Percentiles rank a stretch among this genome's conserved stretches.
Conservation (phyloP, 35 echinoderm and acorn worm species). For the Chiridota heheva region DNA sequence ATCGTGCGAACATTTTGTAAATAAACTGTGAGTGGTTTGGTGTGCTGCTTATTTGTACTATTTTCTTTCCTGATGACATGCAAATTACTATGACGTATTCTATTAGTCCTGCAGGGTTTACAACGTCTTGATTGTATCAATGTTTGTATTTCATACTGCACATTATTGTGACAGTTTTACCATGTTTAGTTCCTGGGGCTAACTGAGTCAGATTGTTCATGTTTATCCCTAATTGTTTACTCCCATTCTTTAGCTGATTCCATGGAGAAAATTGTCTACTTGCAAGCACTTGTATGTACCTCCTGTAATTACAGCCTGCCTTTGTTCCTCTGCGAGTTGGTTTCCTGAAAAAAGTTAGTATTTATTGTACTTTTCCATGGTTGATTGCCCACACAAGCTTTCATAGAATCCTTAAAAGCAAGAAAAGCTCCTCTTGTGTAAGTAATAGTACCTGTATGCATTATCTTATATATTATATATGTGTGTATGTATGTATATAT, state of each 20-base stretch:
- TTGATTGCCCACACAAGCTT: slow-evolving; percentile 6
- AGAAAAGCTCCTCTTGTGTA: slow-evolving; percentile 24
- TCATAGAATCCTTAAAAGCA: slow-evolving; percentile 20
- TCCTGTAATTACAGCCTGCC: neutral
- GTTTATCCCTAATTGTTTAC: slow-evolving; percentile 8
- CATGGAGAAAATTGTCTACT: neutral
- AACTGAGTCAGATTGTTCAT: slow-evolving; percentile 10
- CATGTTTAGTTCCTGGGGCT: neutral
- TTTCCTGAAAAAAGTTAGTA: neutral
- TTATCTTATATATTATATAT: too few relatives aligned
- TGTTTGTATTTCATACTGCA: slow-evolving; percentile 26
- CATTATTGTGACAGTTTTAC: too few relatives aligned
- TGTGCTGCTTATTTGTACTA: slow-evolving; percentile 10
- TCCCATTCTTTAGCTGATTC: slow-evolving; percentile 1
- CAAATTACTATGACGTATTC: slow-evolving; percentile 1
- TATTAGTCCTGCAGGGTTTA: neutral
- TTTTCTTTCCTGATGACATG: slow-evolving; percentile 10
- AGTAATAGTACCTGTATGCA: neutral
- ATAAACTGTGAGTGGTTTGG: slow-evolving; percentile 14
- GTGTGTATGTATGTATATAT: too few relatives aligned
- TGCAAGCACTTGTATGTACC: neutral
- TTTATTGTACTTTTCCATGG: slow-evolving; percentile 33
- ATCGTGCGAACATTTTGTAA: slow-evolving; percentile 7
- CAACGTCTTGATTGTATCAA: slow-evolving; percentile 14
- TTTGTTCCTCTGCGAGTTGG: slow-evolving; percentile 37